phyloP scores from a whole-genome alignment of 1,140 invertebrate species.

The Trachelipus rathkii region DNA sequence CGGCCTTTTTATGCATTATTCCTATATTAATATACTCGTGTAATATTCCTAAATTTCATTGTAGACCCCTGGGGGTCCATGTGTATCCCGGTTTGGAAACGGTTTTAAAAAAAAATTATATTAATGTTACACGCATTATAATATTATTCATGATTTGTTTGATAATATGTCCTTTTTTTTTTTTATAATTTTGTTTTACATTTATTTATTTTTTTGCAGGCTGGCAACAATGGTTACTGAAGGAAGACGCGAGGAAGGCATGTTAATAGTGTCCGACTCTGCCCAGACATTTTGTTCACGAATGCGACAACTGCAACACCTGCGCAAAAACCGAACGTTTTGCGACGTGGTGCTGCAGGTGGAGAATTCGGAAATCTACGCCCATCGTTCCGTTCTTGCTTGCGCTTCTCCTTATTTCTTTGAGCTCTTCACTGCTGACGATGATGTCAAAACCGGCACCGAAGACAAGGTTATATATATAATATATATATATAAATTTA shows the following conservation, averaged over 20 bases:
- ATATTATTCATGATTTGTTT: too few species aligned
- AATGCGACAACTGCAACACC: slow-evolving; percentile 59
- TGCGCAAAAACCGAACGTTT: slow-evolving; percentile 70
- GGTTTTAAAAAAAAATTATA: too few species aligned
- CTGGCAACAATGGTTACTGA: not conserved
- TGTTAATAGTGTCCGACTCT: slow-evolving; percentile 35
- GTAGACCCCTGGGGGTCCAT: too few species aligned
- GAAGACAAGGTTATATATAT: slow-evolving; percentile 36
- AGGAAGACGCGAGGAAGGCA: not conserved
- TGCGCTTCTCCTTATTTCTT: slow-evolving; percentile 71
- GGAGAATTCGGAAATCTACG: slow-evolving; percentile 66
- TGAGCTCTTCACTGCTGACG: slow-evolving; percentile 66
- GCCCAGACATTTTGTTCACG: slow-evolving; percentile 29
- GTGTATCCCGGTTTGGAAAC: too few species aligned
- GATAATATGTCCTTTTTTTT: too few species aligned
- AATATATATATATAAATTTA: not conserved
- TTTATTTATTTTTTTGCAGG: too few species aligned
- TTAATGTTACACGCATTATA: too few species aligned
- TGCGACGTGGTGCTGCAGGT: slow-evolving; percentile 73
- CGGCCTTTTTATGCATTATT: too few species aligned
- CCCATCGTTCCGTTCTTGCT: slow-evolving; percentile 70
- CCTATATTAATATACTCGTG: too few species aligned
- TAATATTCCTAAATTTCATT: too few species aligned
- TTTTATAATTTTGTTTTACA: too few species aligned
- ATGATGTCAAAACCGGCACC: slow-evolving; percentile 48